Base-by-base conservation (phyloP, 2,888 invertebrate species). In the Myathropa florea region DNA sequence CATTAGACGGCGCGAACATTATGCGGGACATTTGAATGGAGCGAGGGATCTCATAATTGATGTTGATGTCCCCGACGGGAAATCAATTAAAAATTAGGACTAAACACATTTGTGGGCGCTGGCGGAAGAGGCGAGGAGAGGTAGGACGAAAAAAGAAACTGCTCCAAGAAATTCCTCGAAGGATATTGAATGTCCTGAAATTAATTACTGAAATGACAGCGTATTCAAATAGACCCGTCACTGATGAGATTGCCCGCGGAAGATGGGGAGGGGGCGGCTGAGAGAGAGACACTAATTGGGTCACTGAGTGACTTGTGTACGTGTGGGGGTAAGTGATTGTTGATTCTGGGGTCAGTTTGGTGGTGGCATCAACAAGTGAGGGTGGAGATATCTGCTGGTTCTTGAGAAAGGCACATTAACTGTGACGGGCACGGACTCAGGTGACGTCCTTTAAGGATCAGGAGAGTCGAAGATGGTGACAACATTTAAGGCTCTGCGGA, bases 11-110 rank as follows among this genome's bases (percentile, higher is more conserved):
- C 39, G 39, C 39, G 6, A 46, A 46, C 46, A 46, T 18, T 46
- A 18, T 18, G 46, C 46, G 9, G 18, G 18, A n/a, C n/a, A 46
- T 46, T 46, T 46, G n/a, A n/a, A 46, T n/a, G 39, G 39, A 46
- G 39, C 18, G 39, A 14, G 39, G 39, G 39, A 46, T 46, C 18
- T 46, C 30, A 36, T 68, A 77, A 77, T 68, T 77, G 53, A 68
- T 53, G 60, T 60, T 53, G 77, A 77, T 61, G 68, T 63, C 60
- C 60, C 33, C 30, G 24, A 46, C 36, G 61, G 36, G n/a, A 55
- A 77, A 61, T 68, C 63, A 70, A 78, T 78, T 78, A 78, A 63
- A 61, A 78, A 60, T 76, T 76, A 60, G 59, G 30, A 33, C 59
- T 23, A 46, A 57, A 68, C 18, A 57, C 55, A 57, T 68, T 24